Evolutionary conservation across 2,113 vertebrate species (phyloP), one percentile per base, ranked within the genome.

Genomic region (Oreotrochilus melanogaster): DNA sequence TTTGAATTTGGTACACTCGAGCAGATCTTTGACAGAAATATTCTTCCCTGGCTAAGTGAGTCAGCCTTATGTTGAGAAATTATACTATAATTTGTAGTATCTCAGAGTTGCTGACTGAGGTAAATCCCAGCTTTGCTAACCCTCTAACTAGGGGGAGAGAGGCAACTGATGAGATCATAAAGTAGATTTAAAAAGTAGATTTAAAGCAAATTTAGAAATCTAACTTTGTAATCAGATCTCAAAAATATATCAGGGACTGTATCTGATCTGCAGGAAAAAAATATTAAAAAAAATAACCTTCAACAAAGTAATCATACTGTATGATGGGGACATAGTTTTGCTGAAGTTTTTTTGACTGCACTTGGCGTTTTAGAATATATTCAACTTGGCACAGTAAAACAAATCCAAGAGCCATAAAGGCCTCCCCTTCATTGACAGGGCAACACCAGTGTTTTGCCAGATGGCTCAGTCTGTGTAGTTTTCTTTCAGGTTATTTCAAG

Each of bases 131-230:
- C 28, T 90, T 3, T 50, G 17, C 14, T 60, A 83, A 70, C 10
- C 2, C 3, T 22, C 10, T 66, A 42, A 17, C 17, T 30, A 17
- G 5, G 7, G 21, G 8, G 24, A 48, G 10, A 7, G 18, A 42
- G 23, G 7, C 6, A 30, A 60, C 0, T 0, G 23, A 10, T 6
- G 16, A 70, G 10, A 33, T 11, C 18, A 42, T 42, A 3, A 66
- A 42, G 18, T 22, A 53, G 37, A 12, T 23, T 33, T 39, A 12
- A 39, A 39, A 39, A 39, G 39, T 39, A 39, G 39, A 39, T 11
- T 39, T 39, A 39, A 39, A 39, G 39, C 39, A 39, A 13, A 66
- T 50, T 89, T 25, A 53, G 43, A 69, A 85, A 57, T 48, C n/a
- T 64, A 58, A 56, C 31, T 84, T 62, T 27, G 18, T 86, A 76